Evolutionary conservation across 2,888 invertebrate species (phyloP), one percentile per base, ranked within the genome.

Genomic region (Philaethria dido): DNA sequence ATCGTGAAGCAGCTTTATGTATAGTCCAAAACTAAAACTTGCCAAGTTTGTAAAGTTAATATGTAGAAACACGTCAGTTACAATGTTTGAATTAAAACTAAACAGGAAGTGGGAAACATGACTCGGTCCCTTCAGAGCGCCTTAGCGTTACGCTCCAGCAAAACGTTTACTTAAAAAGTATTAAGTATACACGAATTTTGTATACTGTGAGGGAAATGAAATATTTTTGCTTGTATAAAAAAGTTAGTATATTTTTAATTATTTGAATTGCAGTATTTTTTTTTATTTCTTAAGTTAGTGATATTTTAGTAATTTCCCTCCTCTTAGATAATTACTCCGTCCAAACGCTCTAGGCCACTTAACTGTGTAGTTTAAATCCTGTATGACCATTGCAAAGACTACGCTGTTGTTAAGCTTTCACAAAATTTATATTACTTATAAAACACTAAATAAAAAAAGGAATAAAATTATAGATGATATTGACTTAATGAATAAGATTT

Each of bases 81-180:
- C 54, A 39, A 18, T 39, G 55, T 55, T 55, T 55, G 55, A 20
- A 55, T 55, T 36, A 55, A 55, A 55, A 39, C 33, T 55, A 39
- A 36, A 55, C 20, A 16, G 39, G 36, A 55, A 55, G 39, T 25
- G 22, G 50, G 16, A 8, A 44, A 44, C n/a, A 50, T 18, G 16
- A 55, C 9, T 54, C 16, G 25, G n/a, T 50, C 29, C 39, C 36
- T 36, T 39, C 20, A 39, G 6, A 55, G 33, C 20, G 18, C n/a
- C 33, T 20, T 55, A 36, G 5, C 13, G 18, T 36, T 16, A 36
- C 20, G 55, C 18, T 55, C 13, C 13, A 33, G 8, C 50, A n/a
- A 29, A 29, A 22, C 4, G 22, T 47, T 47, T 22, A 22, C 47
- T 22, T 47, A 8, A 47, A 47, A 47, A 13, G 22, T 47, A 22